Evolutionary conservation across 2,797 vertebrate genomes (phyloP), one percentile per base, ranked within the genome.

Genomic region (Luscinia luscinia): DNA sequence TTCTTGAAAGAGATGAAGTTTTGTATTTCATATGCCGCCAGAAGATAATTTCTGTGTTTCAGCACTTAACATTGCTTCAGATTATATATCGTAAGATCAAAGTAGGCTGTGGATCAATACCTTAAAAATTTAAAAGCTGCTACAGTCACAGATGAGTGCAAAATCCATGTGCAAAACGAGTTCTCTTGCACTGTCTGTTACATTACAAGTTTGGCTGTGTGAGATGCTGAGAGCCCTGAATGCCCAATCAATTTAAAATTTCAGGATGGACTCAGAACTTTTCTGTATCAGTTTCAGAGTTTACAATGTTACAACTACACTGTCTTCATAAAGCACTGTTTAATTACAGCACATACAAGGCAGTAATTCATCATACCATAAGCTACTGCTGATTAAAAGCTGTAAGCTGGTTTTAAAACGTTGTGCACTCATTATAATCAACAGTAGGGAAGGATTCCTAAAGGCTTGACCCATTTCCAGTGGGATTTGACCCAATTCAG

Each of bases 341-440:
- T 97, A 95, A 93, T 94, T 91, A 77, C 70, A 83, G n/a, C 74
- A 66, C 67, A 89, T 55, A 77, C 41, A 72, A 28, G 75, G 67
- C 73, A 88, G 76, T 86, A 86, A 90, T 95, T 95, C 86, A 95
- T 95, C 76, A 88, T 45, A 93, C 62, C 49, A 90, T 85, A 86
- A 92, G 63, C 94, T 93, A 91, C 17, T 84, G 73, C 84, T 86
- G 95, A 96, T 96, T 96, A 96, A 96, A 96, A 92, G 64, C 83
- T 76, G 75, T 96, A 95, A 96, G 81, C 87, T 92, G 96, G 63
- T 89, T 96, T 96, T 94, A 96, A 97, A 96, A 95, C 84, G 86
- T 92, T 83, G 92, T 18, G 20, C 61, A 58, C n/a, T 95, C 92
- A 95, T 93, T 96, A 92, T 90, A 97, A 94, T 95, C 87, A 97